A percentile compares a stretch with the other conserved stretches of the same genome.
phyloP scores from a whole-genome alignment of 1,140 invertebrate species.

The Carposina sasakii region DNA sequence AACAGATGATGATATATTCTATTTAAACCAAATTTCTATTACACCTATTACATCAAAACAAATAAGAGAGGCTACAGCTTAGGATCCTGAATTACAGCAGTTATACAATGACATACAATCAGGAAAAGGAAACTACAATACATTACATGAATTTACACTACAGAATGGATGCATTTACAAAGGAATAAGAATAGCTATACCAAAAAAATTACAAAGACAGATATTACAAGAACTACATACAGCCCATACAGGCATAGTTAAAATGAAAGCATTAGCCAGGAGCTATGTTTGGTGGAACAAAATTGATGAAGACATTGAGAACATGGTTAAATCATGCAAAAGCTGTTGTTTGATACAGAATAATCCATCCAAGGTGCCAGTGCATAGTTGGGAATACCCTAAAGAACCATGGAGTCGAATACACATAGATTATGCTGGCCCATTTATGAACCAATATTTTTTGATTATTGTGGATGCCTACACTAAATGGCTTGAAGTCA shows the following conservation, averaged over 20 bases:
- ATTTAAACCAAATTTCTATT: background rate
- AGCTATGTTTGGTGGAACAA: slow-evolving; percentile 61
- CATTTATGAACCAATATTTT: background rate
- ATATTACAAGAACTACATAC: slow-evolving; percentile 52
- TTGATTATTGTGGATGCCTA: slow-evolving; percentile 8
- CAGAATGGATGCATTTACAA: slow-evolving; percentile 4
- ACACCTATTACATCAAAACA: background rate
- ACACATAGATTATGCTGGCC: slow-evolving; percentile 2
- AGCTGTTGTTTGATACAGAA: slow-evolving; percentile 3
- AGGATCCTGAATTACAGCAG: background rate
- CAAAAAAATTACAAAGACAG: slow-evolving; percentile 4
- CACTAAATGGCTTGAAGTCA: slow-evolving; percentile 6
- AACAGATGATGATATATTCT: background rate
- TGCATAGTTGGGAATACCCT: slow-evolving; percentile 1
- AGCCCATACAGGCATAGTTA: slow-evolving; percentile 59
- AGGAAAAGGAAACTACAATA: background rate
- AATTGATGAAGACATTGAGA: slow-evolving; percentile 59
- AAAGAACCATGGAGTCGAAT: background rate
- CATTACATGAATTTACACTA: background rate
- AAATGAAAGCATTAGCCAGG: slow-evolving; percentile 68
- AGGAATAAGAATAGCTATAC: slow-evolving; percentile 5
- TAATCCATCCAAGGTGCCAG: background rate
- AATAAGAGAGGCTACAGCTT: background rate
- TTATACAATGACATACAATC: background rate
- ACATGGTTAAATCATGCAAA: slow-evolving; percentile 4